These are phyloP conservation scores for Erpobdella octoculata DNA, from an alignment of 2,888 invertebrate species.

Conservation along the genomic window DNA sequence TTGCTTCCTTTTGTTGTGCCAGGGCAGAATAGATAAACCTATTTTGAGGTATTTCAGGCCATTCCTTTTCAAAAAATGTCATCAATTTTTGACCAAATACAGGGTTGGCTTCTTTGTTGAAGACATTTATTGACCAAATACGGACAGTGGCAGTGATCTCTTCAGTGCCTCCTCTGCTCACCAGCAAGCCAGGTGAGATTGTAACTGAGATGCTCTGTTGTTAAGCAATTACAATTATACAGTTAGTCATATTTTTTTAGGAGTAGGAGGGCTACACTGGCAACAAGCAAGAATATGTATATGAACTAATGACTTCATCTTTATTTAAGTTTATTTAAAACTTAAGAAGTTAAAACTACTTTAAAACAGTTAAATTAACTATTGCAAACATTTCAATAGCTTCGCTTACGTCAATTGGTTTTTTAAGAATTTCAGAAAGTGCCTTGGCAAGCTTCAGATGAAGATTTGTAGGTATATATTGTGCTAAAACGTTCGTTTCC, in stretches of 20 bases:
- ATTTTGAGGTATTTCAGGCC: slow-evolving; percentile 3
- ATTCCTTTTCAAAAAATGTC: slow-evolving; percentile 12
- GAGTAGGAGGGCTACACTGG: too few species aligned
- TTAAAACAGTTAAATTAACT: not conserved
- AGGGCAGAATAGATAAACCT: not conserved
- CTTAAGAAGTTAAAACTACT: not conserved
- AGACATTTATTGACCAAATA: slow-evolving; percentile 24
- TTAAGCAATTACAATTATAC: too few species aligned
- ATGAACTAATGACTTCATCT: not conserved
- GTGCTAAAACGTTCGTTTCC: not conserved
- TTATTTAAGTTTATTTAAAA: not conserved
- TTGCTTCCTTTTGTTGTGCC: too few species aligned
- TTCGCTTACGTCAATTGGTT: slow-evolving; percentile 11
- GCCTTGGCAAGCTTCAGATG: slow-evolving; percentile 15
- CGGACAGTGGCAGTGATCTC: slow-evolving; percentile 8
- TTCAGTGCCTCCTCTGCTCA: not conserved
- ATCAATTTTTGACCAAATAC: slow-evolving; percentile 9
- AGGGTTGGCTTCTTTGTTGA: slow-evolving; percentile 17
- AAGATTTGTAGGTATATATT: slow-evolving; percentile 4
- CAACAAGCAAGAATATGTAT: not conserved
- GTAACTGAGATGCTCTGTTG: slow-evolving; percentile 21
- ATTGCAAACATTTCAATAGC: not conserved
- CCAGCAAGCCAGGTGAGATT: not conserved
- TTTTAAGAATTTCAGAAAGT: slow-evolving; percentile 9
- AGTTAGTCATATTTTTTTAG: too few species aligned